Conservation (phyloP, 2,888 invertebrate species). For the Drosophila vallismaia region DNA sequence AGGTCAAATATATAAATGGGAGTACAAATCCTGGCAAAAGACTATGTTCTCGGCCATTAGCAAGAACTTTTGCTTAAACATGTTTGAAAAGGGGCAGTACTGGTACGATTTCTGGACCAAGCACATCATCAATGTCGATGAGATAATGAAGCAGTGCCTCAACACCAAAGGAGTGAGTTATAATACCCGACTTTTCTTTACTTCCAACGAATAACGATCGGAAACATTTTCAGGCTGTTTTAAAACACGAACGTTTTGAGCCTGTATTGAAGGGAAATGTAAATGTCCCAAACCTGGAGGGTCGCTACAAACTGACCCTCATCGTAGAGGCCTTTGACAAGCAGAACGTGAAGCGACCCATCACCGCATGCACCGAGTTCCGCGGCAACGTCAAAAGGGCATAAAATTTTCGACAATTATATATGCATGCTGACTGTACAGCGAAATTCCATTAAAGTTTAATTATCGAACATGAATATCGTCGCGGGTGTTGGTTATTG, state of each 20-base stretch:
- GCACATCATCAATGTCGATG: slow-evolving; percentile 11
- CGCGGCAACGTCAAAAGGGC: not conserved
- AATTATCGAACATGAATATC: slow-evolving; percentile 20
- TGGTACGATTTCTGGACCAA: slow-evolving; percentile 24
- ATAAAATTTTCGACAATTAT: slow-evolving; percentile 39
- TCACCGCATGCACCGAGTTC: slow-evolving; percentile 5
- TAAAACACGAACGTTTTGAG: not conserved
- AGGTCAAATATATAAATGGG: not conserved
- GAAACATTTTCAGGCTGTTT: not conserved
- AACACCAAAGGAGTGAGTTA: slow-evolving; percentile 14
- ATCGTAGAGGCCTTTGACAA: slow-evolving; percentile 16
- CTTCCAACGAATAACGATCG: not conserved
- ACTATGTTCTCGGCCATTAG: slow-evolving; percentile 5
- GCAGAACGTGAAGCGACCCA: slow-evolving; percentile 14
- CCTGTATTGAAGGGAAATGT: not conserved
- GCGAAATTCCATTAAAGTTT: slow-evolving; percentile 35
- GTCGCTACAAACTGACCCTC: slow-evolving; percentile 8
- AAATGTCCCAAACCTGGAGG: slow-evolving; percentile 4
- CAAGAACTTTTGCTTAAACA: slow-evolving; percentile 17
- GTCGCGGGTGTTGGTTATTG: slow-evolving; percentile 35
- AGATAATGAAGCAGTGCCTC: slow-evolving; percentile 19
- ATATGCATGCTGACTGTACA: slow-evolving; percentile 61
- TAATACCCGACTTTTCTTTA: too few species aligned
- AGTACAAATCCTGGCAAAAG: slow-evolving; percentile 10
- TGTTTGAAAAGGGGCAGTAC: slow-evolving; percentile 18